These are phyloP conservation scores for Ptychadena robeensis DNA, from an alignment of 2,797 vertebrate genomes.

Conservation along the genomic window DNA sequence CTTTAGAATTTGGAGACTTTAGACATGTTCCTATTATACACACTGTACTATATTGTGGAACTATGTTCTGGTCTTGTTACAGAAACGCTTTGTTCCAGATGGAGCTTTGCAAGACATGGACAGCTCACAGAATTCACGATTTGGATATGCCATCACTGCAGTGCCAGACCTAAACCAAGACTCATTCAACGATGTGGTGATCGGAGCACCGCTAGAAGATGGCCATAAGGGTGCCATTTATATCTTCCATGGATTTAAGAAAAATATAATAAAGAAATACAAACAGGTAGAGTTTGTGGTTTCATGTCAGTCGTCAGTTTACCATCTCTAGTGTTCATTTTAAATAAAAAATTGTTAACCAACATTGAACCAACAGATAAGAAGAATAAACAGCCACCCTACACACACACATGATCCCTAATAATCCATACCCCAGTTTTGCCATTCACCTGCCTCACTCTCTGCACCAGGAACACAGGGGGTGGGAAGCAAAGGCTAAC, in stretches of 20 bases:
- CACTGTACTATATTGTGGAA: not conserved
- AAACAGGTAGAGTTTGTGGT: conserved; percentile 92
- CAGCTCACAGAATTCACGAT: conserved; percentile 91
- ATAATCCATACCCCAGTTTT: no score
- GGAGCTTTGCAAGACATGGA: conserved; percentile 84
- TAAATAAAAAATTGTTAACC: no score
- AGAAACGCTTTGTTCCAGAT: conserved; percentile 81
- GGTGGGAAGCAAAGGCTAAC: no score
- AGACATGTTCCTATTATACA: not conserved
- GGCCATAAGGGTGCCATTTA: conserved; percentile 90
- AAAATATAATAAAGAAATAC: conserved; percentile 83
- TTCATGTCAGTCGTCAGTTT: no score
- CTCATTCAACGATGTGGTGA: conserved; percentile 88
- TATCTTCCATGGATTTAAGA: conserved; percentile 84
- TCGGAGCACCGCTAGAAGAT: conserved; percentile 92
- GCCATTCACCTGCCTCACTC: no score
- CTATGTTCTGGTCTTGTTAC: conserved; percentile 7
- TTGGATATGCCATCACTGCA: conserved; percentile 88
- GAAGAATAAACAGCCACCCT: no score
- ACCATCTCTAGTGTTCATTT: no score
- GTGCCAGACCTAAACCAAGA: conserved; percentile 94
- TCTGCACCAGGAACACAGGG: no score
- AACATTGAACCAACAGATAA: no score
- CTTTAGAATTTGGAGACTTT: not conserved
- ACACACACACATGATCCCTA: no score